Evolutionary conservation across 2,888 invertebrate genomes (phyloP).

Genomic region (Spisula solida): DNA sequence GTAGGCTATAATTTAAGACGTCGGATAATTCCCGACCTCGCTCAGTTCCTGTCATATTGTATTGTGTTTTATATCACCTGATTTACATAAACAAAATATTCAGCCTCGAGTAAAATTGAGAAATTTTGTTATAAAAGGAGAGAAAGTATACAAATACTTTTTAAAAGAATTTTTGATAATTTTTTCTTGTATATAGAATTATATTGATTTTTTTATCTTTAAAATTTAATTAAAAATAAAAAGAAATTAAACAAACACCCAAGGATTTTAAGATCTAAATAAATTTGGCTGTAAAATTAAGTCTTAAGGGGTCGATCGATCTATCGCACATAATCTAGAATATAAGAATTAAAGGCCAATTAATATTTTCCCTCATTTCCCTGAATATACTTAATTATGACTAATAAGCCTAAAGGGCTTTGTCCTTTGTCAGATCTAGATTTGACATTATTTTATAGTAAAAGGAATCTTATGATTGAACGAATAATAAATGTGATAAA

Average conservation of each 20-base stretch:
- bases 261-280: no score
- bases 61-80: background rate
- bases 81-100: background rate
- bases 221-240: no score
- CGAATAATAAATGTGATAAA: no score
- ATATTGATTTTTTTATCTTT: no score
- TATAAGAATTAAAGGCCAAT: background rate
- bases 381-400: background rate
- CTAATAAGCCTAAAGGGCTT: slow-evolving; percentile 20
- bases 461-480: background rate
- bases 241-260: no score
- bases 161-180: no score
- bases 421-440: background rate
- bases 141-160: no score
- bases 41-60: background rate
- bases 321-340: background rate
- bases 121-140: no score
- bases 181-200: no score
- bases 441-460: background rate
- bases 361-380: background rate
- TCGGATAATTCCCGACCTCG: background rate
- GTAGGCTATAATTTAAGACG: background rate
- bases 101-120: no score
- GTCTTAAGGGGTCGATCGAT: no score
- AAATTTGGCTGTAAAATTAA: no score